phyloP scores from a whole-genome alignment of 2,113 vertebrate genomes.

The Oceanodroma tethys region DNA sequence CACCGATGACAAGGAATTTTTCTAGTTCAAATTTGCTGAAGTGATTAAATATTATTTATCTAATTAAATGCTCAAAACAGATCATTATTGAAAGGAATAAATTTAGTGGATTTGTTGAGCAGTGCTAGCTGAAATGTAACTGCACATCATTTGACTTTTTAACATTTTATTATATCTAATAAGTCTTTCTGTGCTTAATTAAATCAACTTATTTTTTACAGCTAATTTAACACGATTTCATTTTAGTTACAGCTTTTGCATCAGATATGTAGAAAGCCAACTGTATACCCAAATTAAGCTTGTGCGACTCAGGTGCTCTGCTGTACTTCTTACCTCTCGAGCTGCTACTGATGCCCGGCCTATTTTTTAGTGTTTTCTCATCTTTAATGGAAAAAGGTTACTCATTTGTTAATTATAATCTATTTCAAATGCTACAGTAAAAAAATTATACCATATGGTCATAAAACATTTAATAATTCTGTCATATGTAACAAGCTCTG shows the following conservation, averaged over 20 bases:
- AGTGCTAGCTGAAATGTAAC: conserved; percentile 80
- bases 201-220: conserved; percentile 84
- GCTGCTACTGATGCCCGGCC: background rate
- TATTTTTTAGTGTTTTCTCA: background rate
- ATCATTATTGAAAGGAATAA: conserved; percentile 84
- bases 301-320: conserved; percentile 53
- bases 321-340: conserved; percentile 16
- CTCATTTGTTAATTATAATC: background rate
- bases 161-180: conserved; percentile 85
- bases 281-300: conserved; percentile 56
- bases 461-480: conserved; percentile 20
- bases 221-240: conserved; percentile 82
- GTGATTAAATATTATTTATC: conserved; percentile 86
- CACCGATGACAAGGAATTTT: conserved; percentile 74
- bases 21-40: conserved; percentile 79
- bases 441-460: conserved; percentile 7
- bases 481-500: background rate
- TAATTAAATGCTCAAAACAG: conserved; percentile 84
- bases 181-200: conserved; percentile 83
- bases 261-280: conserved; percentile 70
- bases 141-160: conserved; percentile 84
- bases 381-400: background rate
- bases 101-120: conserved; percentile 78
- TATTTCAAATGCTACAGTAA: conserved; percentile 1
- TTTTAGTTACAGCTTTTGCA: conserved; percentile 74